Percentiles rank a stretch among this genome's conserved stretches.
Conservation (phyloP, 2,888 invertebrate species). For the Campaea margaritaria region DNA sequence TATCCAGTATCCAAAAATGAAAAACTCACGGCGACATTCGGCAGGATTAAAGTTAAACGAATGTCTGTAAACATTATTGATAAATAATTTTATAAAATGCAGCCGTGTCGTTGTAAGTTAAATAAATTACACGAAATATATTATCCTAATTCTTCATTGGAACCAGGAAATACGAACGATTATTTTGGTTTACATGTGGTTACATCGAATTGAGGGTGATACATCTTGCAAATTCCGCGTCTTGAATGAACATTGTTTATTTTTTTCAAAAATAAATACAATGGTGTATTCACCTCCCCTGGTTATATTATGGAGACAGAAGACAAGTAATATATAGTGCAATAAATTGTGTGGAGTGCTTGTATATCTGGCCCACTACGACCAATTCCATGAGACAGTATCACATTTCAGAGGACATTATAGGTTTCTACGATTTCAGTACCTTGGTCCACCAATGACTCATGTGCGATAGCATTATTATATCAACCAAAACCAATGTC, state of each 20-base stretch:
- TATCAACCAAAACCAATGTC: too few species aligned
- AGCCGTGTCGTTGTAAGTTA: slow-evolving; percentile 6
- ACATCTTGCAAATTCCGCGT: background rate
- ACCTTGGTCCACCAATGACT: too few species aligned
- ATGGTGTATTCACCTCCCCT: slow-evolving; percentile 20
- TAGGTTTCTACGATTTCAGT: too few species aligned
- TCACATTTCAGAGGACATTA: too few species aligned
- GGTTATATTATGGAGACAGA: slow-evolving; percentile 21
- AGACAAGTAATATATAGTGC: slow-evolving; percentile 15
- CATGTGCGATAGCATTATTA: too few species aligned
- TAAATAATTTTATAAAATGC: background rate
- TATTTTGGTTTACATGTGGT: background rate
- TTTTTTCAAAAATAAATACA: background rate
- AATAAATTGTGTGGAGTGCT: slow-evolving; percentile 15
- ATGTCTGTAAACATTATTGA: too few species aligned
- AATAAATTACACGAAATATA: slow-evolving; percentile 24
- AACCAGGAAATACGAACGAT: slow-evolving; percentile 23
- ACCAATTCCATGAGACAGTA: too few species aligned
- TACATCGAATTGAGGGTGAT: background rate
- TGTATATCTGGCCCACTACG: background rate
- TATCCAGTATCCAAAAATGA: too few species aligned
- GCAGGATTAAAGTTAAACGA: too few species aligned
- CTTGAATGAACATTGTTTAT: background rate
- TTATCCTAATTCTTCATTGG: slow-evolving; percentile 19
- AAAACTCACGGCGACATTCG: too few species aligned